Base-by-base conservation (phyloP, 2,888 invertebrate species). In the Cheilosia urbana region DNA sequence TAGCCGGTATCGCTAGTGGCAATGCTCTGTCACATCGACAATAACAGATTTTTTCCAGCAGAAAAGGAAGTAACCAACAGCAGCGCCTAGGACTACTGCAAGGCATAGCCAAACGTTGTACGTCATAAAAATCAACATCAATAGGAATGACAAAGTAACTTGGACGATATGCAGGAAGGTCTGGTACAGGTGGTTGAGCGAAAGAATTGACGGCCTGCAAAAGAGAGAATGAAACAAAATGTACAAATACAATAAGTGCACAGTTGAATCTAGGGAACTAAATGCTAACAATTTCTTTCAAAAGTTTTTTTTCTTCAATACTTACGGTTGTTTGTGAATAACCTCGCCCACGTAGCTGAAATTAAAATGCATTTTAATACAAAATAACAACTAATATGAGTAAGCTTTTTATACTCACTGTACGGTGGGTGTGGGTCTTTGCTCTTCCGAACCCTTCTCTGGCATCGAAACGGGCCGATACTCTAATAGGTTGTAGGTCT, bases 81-180 rank as follows among this genome's bases (percentile, higher is more conserved):
- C 97, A 2, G 98, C 97, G 51, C 98, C 98, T 11, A 97, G 90
- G 1, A 98, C 96, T 1, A 98, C 97, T 0, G 98, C 97, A 60
- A 97, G 91, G 91, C 98, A 98, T 79, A 99, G 94, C 97, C 98
- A 98, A 19, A 96, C 95, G 91, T 98, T 98, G 94, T 97, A 98
- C 1, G 98, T 98, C 98, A 98, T 98, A 92, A 98, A 98, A 88
- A 98, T 97, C 91, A 98, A 93, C 98, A 98, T 98, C 63, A 98
- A 94, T 93, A 98, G 96, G 93, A 98, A 98, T 88, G 98, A 97
- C 87, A 98, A 93, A 77, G 97, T 94, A 90, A 98, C 97, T 93
- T 98, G 98, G 21, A 98, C 90, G 85, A 98, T 95, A 91, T 98
- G 98, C 19, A 98, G 94, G 62, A 95, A 92, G 17, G 98, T 98